Percentiles rank a stretch among this genome's conserved stretches.
Conservation (phyloP, 2,888 invertebrate genomes). For the Holacanthella duospinosa region DNA sequence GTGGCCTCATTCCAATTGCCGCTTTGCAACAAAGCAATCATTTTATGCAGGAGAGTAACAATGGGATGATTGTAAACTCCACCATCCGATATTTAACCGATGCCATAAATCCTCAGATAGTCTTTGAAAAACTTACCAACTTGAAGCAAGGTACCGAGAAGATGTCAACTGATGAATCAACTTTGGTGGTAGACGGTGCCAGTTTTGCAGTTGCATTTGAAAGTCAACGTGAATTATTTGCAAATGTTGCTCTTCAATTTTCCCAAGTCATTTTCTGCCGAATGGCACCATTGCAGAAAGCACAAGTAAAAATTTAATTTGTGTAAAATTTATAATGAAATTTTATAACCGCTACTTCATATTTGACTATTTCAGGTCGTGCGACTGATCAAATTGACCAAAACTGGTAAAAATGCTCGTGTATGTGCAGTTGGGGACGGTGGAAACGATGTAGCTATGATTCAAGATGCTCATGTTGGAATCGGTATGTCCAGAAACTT, state of each 20-base stretch:
- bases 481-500: conserved; percentile 58
- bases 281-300: conserved; percentile 81
- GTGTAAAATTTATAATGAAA: too few relatives aligned
- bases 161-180: too few relatives aligned
- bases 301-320: conserved; percentile 57
- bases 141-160: too few relatives aligned
- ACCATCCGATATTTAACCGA: too few relatives aligned
- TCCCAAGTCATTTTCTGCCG: conserved; percentile 79
- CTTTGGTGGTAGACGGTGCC: conserved; percentile 59
- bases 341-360: too few relatives aligned
- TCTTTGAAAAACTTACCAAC: too few relatives aligned
- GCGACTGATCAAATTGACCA: conserved; percentile 59
- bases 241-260: conserved; percentile 58
- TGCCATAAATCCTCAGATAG: too few relatives aligned
- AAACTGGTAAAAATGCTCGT: conserved; percentile 51
- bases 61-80: too few relatives aligned
- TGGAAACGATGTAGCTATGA: conserved; percentile 97
- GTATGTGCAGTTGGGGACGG: conserved; percentile 81
- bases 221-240: conserved; percentile 53
- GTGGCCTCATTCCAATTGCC: conserved; percentile 56
- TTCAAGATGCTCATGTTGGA: conserved; percentile 91
- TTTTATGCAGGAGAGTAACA: too few relatives aligned
- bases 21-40: too few relatives aligned
- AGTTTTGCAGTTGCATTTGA: conserved; percentile 58
- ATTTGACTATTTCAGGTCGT: conserved; percentile 69